These are phyloP conservation scores for Apodemus agrarius DNA, from an alignment of 2,797 vertebrate genomes.

Conservation along the genomic window DNA sequence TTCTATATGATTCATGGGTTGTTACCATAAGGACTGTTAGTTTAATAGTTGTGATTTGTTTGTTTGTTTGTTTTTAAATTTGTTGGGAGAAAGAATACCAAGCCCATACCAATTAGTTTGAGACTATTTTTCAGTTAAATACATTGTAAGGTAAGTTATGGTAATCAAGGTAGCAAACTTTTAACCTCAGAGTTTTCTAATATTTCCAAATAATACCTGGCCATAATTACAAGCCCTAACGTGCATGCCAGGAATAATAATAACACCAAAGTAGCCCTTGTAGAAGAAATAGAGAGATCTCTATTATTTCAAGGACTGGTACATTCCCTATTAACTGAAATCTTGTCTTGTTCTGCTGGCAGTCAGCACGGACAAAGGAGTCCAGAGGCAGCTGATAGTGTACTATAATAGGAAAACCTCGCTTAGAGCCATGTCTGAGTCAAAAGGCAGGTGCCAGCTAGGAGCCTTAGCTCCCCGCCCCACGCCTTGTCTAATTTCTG, in stretches of 20 bases:
- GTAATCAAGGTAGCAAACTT: constrained; percentile 18
- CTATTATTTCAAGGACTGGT: constrained; percentile 31
- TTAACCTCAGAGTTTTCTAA: background rate
- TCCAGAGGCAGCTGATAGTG: constrained; percentile 76
- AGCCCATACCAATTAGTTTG: background rate
- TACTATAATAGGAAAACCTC: constrained; percentile 59
- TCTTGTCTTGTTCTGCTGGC: constrained; percentile 68
- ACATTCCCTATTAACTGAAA: constrained; percentile 52
- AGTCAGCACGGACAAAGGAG: constrained; percentile 43
- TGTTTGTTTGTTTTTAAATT: background rate
- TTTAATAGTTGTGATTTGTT: background rate
- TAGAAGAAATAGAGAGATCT: constrained; percentile 38
- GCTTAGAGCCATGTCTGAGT: constrained; percentile 70
- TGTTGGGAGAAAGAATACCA: constrained; percentile 41
- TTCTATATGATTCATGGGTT: constrained; percentile 26
- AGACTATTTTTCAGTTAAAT: constrained; percentile 26
- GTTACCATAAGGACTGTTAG: constrained; percentile 42
- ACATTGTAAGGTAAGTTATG: constrained; percentile 3
- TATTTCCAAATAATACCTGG: constrained; percentile 35
- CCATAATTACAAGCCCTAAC: background rate
- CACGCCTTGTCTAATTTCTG: constrained; percentile 50
- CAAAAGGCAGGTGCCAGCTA: constrained; percentile 75
- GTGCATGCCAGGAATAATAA: background rate
- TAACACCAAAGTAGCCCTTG: constrained; percentile 17
- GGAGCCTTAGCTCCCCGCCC: background rate